Evolutionary conservation across 2,113 vertebrate species (phyloP).

Genomic region (Thamnaconus septentrionalis): DNA sequence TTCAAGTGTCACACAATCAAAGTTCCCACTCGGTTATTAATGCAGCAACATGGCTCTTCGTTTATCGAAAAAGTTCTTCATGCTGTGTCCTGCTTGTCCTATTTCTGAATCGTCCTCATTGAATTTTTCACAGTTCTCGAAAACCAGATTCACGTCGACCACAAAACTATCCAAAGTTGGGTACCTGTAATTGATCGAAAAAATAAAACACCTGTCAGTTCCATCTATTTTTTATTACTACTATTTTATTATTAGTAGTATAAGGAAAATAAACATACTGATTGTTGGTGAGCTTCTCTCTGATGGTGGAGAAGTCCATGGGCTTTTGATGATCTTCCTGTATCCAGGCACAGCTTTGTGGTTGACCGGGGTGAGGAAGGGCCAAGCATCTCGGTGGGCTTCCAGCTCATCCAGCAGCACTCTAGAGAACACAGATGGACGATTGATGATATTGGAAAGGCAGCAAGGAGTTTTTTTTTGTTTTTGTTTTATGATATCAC

Average conservation of each 20-base stretch:
- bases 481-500: too few species aligned
- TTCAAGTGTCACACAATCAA: slow-evolving; percentile 60
- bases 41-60: slow-evolving; percentile 45
- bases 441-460: neutral
- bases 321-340: slow-evolving; percentile 98
- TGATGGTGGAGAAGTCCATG: slow-evolving; percentile 99
- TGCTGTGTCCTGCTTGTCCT: slow-evolving; percentile 95
- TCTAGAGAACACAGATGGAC: slow-evolving; percentile 65
- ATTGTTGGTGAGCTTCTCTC: slow-evolving; percentile 96
- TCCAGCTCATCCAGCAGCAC: slow-evolving; percentile 94
- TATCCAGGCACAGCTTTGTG: slow-evolving; percentile 97
- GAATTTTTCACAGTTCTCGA: slow-evolving; percentile 99
- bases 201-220: neutral
- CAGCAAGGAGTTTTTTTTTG: neutral
- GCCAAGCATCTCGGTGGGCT: slow-evolving; percentile 97
- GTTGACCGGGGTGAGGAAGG: slow-evolving; percentile 97
- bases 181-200: slow-evolving; percentile 79
- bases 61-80: slow-evolving; percentile 98
- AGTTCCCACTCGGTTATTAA: too few species aligned
- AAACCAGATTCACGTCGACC: slow-evolving; percentile 96
- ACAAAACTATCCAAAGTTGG: slow-evolving; percentile 94
- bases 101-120: slow-evolving; percentile 99
- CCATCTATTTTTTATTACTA: slow-evolving; percentile 12
- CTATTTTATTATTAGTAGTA: slow-evolving; percentile 1
- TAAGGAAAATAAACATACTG: slow-evolving; percentile 84